Evolutionary conservation across 2,113 vertebrate species (phyloP).

Genomic region (Nematolebias whitei): DNA sequence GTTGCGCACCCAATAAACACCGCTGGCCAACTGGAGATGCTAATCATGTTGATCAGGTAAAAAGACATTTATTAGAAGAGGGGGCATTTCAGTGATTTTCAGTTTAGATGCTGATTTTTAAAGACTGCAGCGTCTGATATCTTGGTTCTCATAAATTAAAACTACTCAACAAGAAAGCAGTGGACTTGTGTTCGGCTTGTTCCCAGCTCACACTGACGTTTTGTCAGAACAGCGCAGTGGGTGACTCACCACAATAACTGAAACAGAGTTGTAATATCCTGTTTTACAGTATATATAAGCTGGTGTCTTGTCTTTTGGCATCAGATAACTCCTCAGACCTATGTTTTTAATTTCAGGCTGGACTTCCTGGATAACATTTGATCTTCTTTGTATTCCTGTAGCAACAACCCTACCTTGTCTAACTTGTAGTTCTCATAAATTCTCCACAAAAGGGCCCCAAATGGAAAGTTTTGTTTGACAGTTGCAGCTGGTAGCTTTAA

Average conservation of each 20-base stretch:
- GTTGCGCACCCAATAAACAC: conserved; percentile 74
- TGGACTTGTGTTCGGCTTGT: not conserved
- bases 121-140: not conserved
- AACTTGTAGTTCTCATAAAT: not conserved
- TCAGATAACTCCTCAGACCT: not conserved
- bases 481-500: not conserved
- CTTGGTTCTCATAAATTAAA: not conserved
- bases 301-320: not conserved
- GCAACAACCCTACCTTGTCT: not conserved
- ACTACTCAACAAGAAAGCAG: not conserved
- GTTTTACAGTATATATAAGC: conserved; percentile 7
- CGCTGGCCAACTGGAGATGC: conserved; percentile 77
- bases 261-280: conserved; percentile 10
- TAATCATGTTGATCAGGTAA: conserved; percentile 67
- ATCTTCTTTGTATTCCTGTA: not conserved
- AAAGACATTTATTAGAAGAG: no score
- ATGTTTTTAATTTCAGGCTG: not conserved
- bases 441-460: not conserved
- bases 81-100: not conserved
- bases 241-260: not conserved
- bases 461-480: not conserved
- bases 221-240: conserved; percentile 8
- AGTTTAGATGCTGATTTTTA: not conserved
- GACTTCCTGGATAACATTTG: conserved; percentile 4
- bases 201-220: not conserved